Evolutionary conservation across 2,888 invertebrate species (phyloP).

Genomic region (Pomacea canaliculata): DNA sequence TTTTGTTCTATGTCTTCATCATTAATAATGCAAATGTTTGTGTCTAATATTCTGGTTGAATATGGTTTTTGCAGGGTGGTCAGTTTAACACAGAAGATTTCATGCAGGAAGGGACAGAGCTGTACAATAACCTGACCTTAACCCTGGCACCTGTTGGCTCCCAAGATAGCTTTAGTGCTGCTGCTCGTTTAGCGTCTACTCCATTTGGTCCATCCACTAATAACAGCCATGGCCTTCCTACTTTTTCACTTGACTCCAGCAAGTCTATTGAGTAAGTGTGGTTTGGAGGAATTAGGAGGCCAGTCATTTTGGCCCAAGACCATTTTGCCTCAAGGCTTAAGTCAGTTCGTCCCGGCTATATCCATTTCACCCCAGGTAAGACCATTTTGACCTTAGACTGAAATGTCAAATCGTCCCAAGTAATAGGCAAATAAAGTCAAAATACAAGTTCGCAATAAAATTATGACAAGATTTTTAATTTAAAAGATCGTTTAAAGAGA

Average conservation of each 20-base stretch:
- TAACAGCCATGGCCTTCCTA: conserved; percentile 25
- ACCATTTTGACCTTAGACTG: too few species aligned
- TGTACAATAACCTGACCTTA: conserved; percentile 46
- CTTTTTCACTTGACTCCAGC: conserved; percentile 35
- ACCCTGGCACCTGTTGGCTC: conserved; percentile 58
- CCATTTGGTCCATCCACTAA: conserved; percentile 47
- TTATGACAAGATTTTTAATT: too few species aligned
- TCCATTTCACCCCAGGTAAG: too few species aligned
- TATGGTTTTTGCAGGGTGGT: neutral
- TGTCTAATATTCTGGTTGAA: neutral
- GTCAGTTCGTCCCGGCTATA: too few species aligned
- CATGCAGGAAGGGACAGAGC: conserved; percentile 45
- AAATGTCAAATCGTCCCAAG: too few species aligned
- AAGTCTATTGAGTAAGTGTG: conserved; percentile 14
- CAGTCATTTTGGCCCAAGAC: too few species aligned
- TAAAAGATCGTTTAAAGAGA: too few species aligned
- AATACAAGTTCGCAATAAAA: too few species aligned
- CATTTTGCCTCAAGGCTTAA: too few species aligned
- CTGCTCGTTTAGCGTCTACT: conserved; percentile 62
- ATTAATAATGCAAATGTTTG: too few species aligned
- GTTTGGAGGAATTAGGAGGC: neutral
- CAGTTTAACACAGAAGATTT: conserved; percentile 36
- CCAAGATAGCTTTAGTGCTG: conserved; percentile 54
- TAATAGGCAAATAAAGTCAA: too few species aligned
- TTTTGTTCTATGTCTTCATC: too few species aligned